Evolutionary conservation across 2,888 invertebrate genomes (phyloP), one percentile per base, ranked within the genome.

Genomic region (Protophormia terraenovae): DNA sequence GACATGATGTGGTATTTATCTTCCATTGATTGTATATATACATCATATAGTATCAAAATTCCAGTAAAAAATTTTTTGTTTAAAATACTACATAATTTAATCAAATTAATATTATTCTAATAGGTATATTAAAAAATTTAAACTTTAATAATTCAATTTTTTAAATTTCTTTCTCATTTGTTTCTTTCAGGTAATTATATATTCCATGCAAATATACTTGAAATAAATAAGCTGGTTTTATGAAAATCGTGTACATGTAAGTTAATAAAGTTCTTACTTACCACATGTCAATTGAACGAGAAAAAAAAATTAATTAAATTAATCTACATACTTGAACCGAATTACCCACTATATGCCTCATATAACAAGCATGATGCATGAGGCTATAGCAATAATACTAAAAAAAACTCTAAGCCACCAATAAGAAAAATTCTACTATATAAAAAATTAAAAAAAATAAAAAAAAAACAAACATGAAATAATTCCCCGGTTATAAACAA

Each of bases 401-500:
- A 55, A 16, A 53, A 22, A 35, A 45, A 47, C 19, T 50, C 7
- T 10, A 62, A 35, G 22, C 71, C 47, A 16, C 64, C 16, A 55
- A n/a, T 32, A 29, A 35, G 14, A 47, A 32, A 12, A 24, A 55
- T 32, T n/a, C n/a, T n/a, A n/a, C n/a, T n/a, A n/a, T n/a, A n/a
- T n/a, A n/a, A n/a, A n/a, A n/a, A n/a, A n/a, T n/a, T n/a, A n/a
- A n/a, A n/a, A n/a, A n/a, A n/a, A n/a, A n/a, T n/a, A 62, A 66
- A 29, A 14, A n/a, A 38, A 27, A 32, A 50, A 24, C 7, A 73
- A 47, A 67, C 12, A 24, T 38, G 12, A 58, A 45, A 64, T 71
- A 55, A n/a, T 45, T 67, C 22, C 14, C 38, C 58, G 50, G 45
- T 79, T 62, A 80, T 58, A 76, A 76, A 84, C 71, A 71, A 76